These are phyloP conservation scores for Adrianichthys oophorus DNA, from an alignment of 2,797 vertebrate species.

Conservation along the genomic window DNA sequence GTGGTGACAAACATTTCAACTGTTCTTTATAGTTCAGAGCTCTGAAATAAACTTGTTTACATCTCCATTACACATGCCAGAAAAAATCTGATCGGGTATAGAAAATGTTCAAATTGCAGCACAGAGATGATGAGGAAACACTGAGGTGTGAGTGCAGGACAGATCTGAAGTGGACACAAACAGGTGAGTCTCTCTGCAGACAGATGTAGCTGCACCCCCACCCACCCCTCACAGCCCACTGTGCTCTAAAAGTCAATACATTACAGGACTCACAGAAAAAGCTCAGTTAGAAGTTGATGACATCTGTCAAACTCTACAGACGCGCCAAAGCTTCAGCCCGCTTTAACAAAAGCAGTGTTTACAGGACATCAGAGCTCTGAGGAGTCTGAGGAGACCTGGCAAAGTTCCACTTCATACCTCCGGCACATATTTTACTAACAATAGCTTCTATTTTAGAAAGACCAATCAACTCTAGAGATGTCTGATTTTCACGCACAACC, in stretches of 20 bases:
- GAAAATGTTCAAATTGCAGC: too few species aligned
- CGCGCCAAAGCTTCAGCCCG: constrained; percentile 62
- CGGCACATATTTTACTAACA: constrained; percentile 42
- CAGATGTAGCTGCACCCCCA: too few species aligned
- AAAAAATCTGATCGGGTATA: too few species aligned
- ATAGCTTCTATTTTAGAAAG: constrained; percentile 31
- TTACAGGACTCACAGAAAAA: constrained; percentile 58
- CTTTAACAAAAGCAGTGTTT: constrained; percentile 44
- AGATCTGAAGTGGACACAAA: too few species aligned
- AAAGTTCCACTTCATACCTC: constrained; percentile 28
- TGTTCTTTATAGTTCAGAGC: too few species aligned
- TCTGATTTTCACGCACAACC: too few species aligned
- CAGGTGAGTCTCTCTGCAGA: too few species aligned
- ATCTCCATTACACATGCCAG: too few species aligned
- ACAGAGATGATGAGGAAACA: too few species aligned
- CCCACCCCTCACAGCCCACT: background rate
- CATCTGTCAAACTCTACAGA: constrained; percentile 74
- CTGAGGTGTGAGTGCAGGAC: too few species aligned
- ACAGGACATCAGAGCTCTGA: constrained; percentile 34
- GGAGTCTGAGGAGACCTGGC: constrained; percentile 25
- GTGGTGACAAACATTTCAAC: too few species aligned
- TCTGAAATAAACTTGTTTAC: too few species aligned
- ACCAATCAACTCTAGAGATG: constrained; percentile 4
- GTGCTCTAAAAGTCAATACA: constrained; percentile 27
- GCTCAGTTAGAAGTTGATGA: constrained; percentile 72